Base-by-base conservation (phyloP, 2,797 vertebrate species). In the Cryptoprocta ferox region DNA sequence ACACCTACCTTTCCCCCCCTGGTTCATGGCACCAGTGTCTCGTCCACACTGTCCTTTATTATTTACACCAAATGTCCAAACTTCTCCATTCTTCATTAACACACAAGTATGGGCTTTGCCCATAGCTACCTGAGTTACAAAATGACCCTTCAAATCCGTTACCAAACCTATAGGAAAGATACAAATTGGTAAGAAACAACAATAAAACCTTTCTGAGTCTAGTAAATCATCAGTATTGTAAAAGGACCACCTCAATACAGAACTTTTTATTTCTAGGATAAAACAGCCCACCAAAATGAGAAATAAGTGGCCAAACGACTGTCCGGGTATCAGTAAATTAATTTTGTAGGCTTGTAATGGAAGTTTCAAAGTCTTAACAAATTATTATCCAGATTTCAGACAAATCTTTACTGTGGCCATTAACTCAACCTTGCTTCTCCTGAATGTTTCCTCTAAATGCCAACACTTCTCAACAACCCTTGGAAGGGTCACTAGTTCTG, bases 61-160 rank as follows among this genome's bases (percentile, higher is more conserved):
- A 98, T 99, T 99, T 84, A 99, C 99, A 32, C 99, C 99, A 98
- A 99, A 99, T 0, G 99, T 99, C 99, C 99, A 99, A 89, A 99
- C 99, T 97, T 99, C 99, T 61, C 99, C 99, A 2, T 98, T 99
- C 98, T 99, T 99, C 96, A 99, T 99, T 98, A 99, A 98, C 70
- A 99, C 99, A 98, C 99, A 99, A 5, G 99, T 99, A 85, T 99
- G 99, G 97, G 99, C 99, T 98, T 99, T 99, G 45, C 99, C 99
- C 99, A 99, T 99, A 83, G 99, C 99, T 96, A 99, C 99, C 98
- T 99, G 99, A 98, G 99, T 99, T 97, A 99, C 99, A 98, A 99
- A 99, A 98, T 99, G 99, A 78, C 99, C 99, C 98, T 99, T 99
- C 98, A 99, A 99, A 98, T 99, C 99, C 18, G 99, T 99, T 97